phyloP scores from a whole-genome alignment of 1,140 invertebrate species.

The Drosophila ananassae region DNA sequence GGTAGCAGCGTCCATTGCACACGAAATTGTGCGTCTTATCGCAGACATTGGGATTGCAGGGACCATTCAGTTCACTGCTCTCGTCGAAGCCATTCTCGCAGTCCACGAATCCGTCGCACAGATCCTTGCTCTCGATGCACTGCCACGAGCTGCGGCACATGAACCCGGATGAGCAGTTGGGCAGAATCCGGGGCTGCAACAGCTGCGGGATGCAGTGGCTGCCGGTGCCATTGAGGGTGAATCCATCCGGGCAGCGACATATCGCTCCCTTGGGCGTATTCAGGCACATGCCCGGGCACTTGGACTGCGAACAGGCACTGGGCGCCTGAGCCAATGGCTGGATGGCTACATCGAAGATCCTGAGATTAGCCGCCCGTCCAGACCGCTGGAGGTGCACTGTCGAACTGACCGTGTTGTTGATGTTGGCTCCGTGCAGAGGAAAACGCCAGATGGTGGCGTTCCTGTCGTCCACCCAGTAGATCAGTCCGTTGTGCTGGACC shows the following conservation, averaged over 20 bases:
- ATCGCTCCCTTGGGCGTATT: conserved; percentile 75
- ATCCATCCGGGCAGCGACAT: conserved; percentile 79
- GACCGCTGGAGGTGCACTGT: conserved; percentile 60
- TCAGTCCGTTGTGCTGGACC: conserved; percentile 86
- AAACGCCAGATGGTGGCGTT: conserved; percentile 70
- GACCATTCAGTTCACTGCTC: conserved; percentile 84
- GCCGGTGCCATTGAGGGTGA: conserved; percentile 71
- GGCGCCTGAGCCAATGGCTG: conserved; percentile 50
- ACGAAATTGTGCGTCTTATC: conserved; percentile 81
- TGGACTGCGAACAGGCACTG: conserved; percentile 67
- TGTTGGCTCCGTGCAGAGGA: conserved; percentile 53
- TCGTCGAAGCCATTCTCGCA: conserved; percentile 95
- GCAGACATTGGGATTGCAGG: conserved; percentile 64
- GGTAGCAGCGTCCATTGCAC: conserved; percentile 88
- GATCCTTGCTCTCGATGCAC: conserved; percentile 85
- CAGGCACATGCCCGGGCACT: conserved; percentile 80
- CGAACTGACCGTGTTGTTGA: conserved; percentile 57
- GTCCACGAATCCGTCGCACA: conserved; percentile 93
- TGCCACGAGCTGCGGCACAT: conserved; percentile 59
- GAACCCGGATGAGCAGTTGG: conserved; percentile 69
- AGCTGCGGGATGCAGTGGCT: conserved; percentile 73
- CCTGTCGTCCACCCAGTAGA: conserved; percentile 89
- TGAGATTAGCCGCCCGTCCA: conserved; percentile 59
- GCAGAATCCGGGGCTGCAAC: conserved; percentile 23
- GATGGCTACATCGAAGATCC: conserved; percentile 67